phyloP scores from a whole-genome alignment of 2,888 invertebrate genomes.

The Caenorhabditis angaria region DNA sequence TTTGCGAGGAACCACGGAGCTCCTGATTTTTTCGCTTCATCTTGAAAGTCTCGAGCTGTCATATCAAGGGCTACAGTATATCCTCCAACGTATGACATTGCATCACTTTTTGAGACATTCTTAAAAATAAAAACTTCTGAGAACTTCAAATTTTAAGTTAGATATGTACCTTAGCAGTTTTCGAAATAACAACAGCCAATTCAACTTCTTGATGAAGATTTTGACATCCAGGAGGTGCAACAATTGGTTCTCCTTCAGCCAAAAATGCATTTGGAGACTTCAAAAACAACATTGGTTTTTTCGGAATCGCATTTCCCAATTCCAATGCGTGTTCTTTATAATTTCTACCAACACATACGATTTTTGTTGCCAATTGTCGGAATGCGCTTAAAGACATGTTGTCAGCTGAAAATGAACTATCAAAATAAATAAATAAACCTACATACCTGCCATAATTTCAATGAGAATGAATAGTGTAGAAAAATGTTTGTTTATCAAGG shows the following conservation, averaged over 20 bases:
- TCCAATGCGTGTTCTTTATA: conserved; percentile 77
- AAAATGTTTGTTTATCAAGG: background rate
- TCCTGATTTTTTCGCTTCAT: conserved; percentile 77
- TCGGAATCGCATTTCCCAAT: conserved; percentile 78
- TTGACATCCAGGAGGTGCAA: conserved; percentile 79
- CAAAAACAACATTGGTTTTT: conserved; percentile 80
- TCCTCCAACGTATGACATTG: conserved; percentile 62
- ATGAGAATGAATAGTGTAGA: background rate
- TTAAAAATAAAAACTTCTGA: too few relatives aligned
- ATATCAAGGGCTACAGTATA: conserved; percentile 79
- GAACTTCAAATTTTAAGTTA: too few relatives aligned
- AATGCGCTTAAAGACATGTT: conserved; percentile 33
- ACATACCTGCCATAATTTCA: background rate
- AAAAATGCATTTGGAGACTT: conserved; percentile 74
- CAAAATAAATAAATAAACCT: too few relatives aligned
- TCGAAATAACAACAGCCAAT: conserved; percentile 81
- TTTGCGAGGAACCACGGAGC: conserved; percentile 83
- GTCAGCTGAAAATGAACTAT: background rate
- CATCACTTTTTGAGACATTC: conserved; percentile 46
- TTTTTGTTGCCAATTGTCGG: conserved; percentile 54
- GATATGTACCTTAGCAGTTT: conserved; percentile 75
- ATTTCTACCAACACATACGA: conserved; percentile 71
- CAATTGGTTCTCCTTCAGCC: conserved; percentile 62
- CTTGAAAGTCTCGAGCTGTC: conserved; percentile 77
- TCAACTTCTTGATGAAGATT: conserved; percentile 82